Evolutionary conservation across 1,140 invertebrate species (phyloP).

Genomic region (Neodiprion virginianus): DNA sequence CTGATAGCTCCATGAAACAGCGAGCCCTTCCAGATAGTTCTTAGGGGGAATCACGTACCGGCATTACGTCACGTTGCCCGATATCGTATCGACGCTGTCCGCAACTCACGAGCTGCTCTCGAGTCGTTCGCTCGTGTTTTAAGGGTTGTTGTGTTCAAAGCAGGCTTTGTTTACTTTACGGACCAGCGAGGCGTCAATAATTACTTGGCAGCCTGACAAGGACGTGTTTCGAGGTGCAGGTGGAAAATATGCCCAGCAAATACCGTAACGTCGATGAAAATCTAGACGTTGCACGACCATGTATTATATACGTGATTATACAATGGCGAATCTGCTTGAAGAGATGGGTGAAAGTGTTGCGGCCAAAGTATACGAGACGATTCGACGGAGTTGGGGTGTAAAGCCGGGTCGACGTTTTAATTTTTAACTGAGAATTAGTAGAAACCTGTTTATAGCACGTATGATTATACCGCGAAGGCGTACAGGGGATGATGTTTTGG

Average conservation of each 20-base stretch:
- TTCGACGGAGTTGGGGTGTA: no score
- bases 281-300: no score
- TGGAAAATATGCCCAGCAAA: neutral
- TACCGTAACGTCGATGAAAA: neutral
- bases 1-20: neutral
- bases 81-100: neutral
- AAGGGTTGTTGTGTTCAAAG: slow-evolving; percentile 1
- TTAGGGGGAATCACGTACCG: neutral
- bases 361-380: no score
- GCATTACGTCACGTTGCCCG: neutral
- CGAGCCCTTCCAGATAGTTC: neutral
- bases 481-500: no score
- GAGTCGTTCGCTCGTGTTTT: neutral
- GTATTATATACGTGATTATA: no score
- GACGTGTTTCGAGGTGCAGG: neutral
- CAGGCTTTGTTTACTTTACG: slow-evolving; percentile 5
- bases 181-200: neutral
- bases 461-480: no score
- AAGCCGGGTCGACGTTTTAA: no score
- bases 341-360: no score
- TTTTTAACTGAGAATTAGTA: no score
- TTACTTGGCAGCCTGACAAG: neutral
- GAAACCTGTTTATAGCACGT: no score
- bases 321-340: no score
- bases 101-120: neutral